Evolutionary conservation across 92 coral and sea anemone species (phyloP).

Genomic region (Ricordea florida): DNA sequence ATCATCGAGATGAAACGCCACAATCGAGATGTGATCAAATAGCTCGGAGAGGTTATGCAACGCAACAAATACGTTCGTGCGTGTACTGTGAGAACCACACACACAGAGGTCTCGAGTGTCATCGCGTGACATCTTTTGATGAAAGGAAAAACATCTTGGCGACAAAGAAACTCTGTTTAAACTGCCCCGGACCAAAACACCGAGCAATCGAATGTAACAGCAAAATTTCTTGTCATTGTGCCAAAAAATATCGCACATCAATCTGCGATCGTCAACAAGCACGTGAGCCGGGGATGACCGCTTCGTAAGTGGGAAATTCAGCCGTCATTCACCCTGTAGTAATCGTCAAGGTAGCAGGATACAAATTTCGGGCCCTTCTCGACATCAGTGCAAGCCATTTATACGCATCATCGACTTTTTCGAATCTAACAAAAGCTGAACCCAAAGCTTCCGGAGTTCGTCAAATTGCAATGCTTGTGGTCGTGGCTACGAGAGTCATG

Average conservation of each 20-base stretch:
- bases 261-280: conserved; percentile 44
- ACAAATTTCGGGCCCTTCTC: conserved; percentile 65
- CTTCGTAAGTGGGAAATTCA: conserved; percentile 37
- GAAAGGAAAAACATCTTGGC: conserved; percentile 67
- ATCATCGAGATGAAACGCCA: neutral
- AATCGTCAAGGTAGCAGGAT: conserved; percentile 30
- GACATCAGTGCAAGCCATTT: conserved; percentile 78
- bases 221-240: conserved; percentile 53
- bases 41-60: conserved; percentile 20
- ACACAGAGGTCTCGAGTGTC: conserved; percentile 10
- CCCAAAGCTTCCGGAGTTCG: conserved; percentile 43
- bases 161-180: conserved; percentile 58
- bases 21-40: conserved; percentile 1
- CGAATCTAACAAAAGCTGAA: conserved; percentile 55
- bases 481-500: conserved; percentile 61
- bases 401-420: conserved; percentile 62
- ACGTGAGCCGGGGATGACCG: conserved; percentile 59
- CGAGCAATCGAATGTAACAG: conserved; percentile 58
- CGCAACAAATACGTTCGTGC: conserved; percentile 12
- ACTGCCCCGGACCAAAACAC: conserved; percentile 63
- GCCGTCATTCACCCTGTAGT: conserved; percentile 61
- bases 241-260: conserved; percentile 57
- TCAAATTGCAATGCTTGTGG: conserved; percentile 69
- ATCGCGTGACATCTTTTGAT: conserved; percentile 17
- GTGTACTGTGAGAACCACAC: conserved; percentile 16